phyloP scores from a whole-genome alignment of 2,888 invertebrate genomes.

The Xylota sylvarum region DNA sequence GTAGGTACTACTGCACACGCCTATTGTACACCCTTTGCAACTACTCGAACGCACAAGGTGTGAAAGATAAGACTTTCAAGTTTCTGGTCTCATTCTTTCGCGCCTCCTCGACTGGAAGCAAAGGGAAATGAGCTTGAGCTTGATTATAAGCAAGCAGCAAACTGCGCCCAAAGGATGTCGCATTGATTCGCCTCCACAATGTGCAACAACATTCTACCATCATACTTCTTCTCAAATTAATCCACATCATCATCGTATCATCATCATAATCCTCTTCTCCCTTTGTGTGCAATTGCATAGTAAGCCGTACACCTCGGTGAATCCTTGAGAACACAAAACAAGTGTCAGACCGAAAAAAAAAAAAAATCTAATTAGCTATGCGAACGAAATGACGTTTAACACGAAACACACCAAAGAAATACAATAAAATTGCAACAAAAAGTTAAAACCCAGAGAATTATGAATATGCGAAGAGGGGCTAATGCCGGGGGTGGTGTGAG shows the following conservation, averaged over 20 bases:
- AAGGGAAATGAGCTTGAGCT: slow-evolving; percentile 48
- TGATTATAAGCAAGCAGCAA: slow-evolving; percentile 20
- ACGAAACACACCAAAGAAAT: slow-evolving; percentile 59
- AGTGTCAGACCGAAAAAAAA: slow-evolving; percentile 64
- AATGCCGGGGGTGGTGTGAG: not conserved
- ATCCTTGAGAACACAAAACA: slow-evolving; percentile 64
- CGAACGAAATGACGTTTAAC: slow-evolving; percentile 71
- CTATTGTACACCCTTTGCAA: slow-evolving; percentile 16
- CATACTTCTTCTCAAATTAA: slow-evolving; percentile 24
- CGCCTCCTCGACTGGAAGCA: slow-evolving; percentile 18
- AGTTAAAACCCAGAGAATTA: slow-evolving; percentile 21
- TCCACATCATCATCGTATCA: slow-evolving; percentile 26
- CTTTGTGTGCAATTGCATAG: slow-evolving; percentile 49
- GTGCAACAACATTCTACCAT: not conserved
- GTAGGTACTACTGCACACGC: not conserved
- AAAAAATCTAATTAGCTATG: slow-evolving; percentile 71
- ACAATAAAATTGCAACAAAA: slow-evolving; percentile 22
- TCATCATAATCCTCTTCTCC: slow-evolving; percentile 3
- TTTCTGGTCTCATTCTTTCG: slow-evolving; percentile 19
- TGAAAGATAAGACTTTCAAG: slow-evolving; percentile 59
- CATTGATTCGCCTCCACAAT: slow-evolving; percentile 50
- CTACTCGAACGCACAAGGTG: slow-evolving; percentile 49
- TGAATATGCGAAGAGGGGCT: slow-evolving; percentile 25
- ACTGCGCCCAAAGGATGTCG: slow-evolving; percentile 19
- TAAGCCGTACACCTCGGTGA: slow-evolving; percentile 55